phyloP scores from a whole-genome alignment of 2,797 vertebrate genomes.

The Lacerta viridis region DNA sequence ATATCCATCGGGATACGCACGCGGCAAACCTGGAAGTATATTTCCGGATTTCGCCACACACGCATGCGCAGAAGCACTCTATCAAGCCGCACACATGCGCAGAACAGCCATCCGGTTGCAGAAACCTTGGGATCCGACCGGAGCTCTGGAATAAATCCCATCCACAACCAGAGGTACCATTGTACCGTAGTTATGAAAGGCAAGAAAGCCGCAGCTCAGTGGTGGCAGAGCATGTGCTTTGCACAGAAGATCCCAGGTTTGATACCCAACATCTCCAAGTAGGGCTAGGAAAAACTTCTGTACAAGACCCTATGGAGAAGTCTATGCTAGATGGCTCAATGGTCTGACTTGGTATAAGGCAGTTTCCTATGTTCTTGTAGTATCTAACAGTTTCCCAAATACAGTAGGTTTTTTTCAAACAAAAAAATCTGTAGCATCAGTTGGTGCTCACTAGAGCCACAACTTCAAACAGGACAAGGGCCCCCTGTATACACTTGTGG shows the following conservation, averaged over 20 bases:
- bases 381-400: not conserved
- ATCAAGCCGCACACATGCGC: too few species aligned
- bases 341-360: not conserved
- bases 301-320: not conserved
- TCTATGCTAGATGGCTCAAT: not conserved
- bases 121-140: too few species aligned
- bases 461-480: not conserved
- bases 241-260: not conserved
- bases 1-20: too few species aligned
- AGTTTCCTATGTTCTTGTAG: not conserved
- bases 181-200: not conserved
- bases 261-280: not conserved
- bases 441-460: not conserved
- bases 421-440: not conserved
- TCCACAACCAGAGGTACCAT: too few species aligned
- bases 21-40: too few species aligned
- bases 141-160: too few species aligned
- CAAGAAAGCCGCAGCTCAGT: not conserved
- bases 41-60: rapidly evolving
- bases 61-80: too few species aligned
- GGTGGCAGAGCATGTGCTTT: not conserved
- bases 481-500: not conserved
- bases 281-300: not conserved
- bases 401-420: too few species aligned
- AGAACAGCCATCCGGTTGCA: too few species aligned